A percentile compares a stretch with the other conserved stretches of the same genome.
Conservation (phyloP, 2,888 invertebrate genomes). For the Hyalella azteca region DNA sequence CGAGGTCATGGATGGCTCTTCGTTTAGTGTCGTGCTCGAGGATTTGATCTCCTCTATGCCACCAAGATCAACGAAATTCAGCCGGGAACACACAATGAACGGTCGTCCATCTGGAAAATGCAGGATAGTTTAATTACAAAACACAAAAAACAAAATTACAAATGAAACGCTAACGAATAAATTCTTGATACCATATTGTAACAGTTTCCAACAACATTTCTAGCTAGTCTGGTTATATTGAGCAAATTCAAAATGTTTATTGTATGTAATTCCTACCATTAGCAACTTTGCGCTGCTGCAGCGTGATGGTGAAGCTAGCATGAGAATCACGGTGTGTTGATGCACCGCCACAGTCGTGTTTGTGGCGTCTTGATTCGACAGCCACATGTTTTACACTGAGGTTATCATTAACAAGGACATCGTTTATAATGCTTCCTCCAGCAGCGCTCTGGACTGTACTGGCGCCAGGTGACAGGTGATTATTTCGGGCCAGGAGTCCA, state of each 20-base stretch:
- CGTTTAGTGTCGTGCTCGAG: neutral
- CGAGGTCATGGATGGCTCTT: neutral
- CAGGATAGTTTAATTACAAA: no score
- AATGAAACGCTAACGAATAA: no score
- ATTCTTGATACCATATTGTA: no score
- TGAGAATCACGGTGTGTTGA: constrained; percentile 40
- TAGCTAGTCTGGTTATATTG: no score
- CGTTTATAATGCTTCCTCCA: neutral
- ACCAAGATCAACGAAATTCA: constrained; percentile 56
- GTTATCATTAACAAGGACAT: neutral
- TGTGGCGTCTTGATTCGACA: neutral
- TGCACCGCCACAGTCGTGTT: constrained; percentile 25
- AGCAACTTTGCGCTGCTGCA: constrained; percentile 55
- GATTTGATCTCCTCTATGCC: constrained; percentile 40
- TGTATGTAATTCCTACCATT: constrained; percentile 40
- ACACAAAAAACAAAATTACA: no score
- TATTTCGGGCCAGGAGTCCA: constrained; percentile 48
- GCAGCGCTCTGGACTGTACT: neutral
- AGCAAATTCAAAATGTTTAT: no score
- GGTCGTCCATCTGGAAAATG: constrained; percentile 51
- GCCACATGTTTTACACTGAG: neutral
- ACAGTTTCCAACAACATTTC: no score
- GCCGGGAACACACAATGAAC: constrained; percentile 52
- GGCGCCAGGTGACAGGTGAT: constrained; percentile 42
- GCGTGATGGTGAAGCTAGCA: constrained; percentile 54